Percentiles rank a stretch among this genome's conserved stretches.
phyloP scores from a whole-genome alignment of 2,888 invertebrate genomes.

The Synergus japonicus region DNA sequence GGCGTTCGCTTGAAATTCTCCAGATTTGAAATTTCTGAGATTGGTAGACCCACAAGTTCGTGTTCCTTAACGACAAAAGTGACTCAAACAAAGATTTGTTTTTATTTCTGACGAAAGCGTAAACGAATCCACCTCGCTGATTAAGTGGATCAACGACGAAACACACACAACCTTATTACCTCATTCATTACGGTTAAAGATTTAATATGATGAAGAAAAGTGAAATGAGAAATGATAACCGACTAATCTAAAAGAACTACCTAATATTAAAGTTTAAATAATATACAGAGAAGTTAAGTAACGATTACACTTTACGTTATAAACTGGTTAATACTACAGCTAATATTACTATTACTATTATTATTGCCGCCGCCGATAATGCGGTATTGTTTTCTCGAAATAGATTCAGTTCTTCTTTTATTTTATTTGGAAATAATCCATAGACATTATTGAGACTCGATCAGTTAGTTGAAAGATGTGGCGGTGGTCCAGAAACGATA shows the following conservation, averaged over 20 bases:
- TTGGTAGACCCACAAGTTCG: conserved; percentile 1
- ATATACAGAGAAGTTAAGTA: conserved; percentile 73
- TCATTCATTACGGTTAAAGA: conserved; percentile 76
- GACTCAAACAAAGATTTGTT: background rate
- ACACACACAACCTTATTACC: conserved; percentile 77
- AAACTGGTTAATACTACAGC: conserved; percentile 55
- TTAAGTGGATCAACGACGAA: conserved; percentile 46
- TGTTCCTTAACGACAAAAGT: background rate
- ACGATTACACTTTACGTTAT: conserved; percentile 66
- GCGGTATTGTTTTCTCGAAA: conserved; percentile 56
- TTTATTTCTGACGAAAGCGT: background rate
- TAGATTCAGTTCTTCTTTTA: conserved; percentile 55
- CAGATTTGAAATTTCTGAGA: background rate
- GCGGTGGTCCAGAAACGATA: conserved; percentile 43
- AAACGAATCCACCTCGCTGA: conserved; percentile 38
- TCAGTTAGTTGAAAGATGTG: conserved; percentile 54
- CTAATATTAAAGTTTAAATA: conserved; percentile 76
- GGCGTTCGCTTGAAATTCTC: background rate
- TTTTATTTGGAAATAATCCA: conserved; percentile 48
- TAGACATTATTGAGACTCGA: conserved; percentile 57
- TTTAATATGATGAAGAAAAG: conserved; percentile 70
- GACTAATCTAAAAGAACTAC: conserved; percentile 68
- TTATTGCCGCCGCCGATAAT: conserved; percentile 58
- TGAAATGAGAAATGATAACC: conserved; percentile 60
- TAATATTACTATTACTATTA: conserved; percentile 58